These are phyloP conservation scores for Nomada fabriciana DNA, from an alignment of 2,888 invertebrate species.

Conservation along the genomic window DNA sequence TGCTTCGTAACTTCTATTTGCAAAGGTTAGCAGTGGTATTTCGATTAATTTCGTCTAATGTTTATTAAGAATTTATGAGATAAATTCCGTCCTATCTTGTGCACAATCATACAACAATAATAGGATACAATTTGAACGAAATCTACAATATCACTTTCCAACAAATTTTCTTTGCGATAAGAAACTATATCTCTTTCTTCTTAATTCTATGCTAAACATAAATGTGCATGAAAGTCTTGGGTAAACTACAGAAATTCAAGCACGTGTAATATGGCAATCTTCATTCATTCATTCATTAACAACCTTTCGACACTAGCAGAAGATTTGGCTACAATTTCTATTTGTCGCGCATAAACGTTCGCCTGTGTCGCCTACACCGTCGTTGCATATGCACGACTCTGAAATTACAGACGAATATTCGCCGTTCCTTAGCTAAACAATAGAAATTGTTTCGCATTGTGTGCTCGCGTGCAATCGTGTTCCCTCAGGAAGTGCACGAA, in stretches of 20 bases:
- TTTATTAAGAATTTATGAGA: not conserved
- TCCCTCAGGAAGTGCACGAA: not conserved
- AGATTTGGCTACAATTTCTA: conserved; percentile 12
- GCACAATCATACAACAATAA: no score
- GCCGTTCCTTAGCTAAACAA: conserved; percentile 26
- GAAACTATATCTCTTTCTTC: no score
- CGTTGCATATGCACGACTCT: not conserved
- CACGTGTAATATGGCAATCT: not conserved
- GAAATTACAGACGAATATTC: not conserved
- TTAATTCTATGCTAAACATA: no score
- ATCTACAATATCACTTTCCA: no score
- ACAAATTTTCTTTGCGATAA: no score
- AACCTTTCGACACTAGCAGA: not conserved
- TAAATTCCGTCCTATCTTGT: no score
- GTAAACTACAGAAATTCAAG: not conserved
- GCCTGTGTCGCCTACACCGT: not conserved
- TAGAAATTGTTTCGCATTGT: conserved; percentile 35
- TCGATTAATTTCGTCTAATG: not conserved
- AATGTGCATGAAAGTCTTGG: not conserved
- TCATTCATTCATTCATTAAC: not conserved
- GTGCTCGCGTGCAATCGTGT: conserved; percentile 15
- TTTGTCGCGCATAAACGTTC: not conserved
- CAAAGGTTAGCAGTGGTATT: not conserved
- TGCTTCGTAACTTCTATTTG: not conserved
- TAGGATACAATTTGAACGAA: no score